Base-by-base conservation (phyloP, 2,113 vertebrate species). In the Mola mola region DNA sequence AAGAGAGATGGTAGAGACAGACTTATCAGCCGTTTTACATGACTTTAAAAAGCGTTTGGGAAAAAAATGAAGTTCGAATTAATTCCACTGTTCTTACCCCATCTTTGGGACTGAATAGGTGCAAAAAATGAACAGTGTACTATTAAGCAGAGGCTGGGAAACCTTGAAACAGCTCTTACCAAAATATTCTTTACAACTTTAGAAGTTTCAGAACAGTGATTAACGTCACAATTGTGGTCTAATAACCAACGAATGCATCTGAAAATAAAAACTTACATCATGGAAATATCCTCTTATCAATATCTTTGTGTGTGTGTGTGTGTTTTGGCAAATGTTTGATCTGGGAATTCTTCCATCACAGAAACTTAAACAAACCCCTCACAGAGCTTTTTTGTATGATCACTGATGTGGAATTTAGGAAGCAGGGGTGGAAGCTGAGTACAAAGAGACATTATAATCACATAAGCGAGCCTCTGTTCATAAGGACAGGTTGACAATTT, bases 381-480 rank as follows among this genome's bases (percentile, higher is more conserved):
- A 21, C 59, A 25, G 64, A 21, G 60, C 37, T 38, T 15, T 73
- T 82, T 67, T 66, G 43, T 84, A 72, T 60, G 82, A 44, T 84
- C 77, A 75, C 62, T 69, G 64, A 70, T 72, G 79, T 83, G 81
- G 86, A 85, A 85, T 86, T 64, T 55, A 46, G 79, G 57, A 64
- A 36, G 53, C 2, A 1, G 36, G 53, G 21, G 42, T 28, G 42
- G 52, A 49, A 64, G 17, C 5, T 16, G 20, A 43, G 31, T 3
- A n/a, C 16, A 67, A 31, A 19, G 43, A 17, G 19, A 42, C 46
- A 59, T 44, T 67, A 21, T 50, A 15, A 40, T 60, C 65, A 50
- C 29, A 31, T 64, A 55, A 60, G n/a, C n/a, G 34, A 6, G 59
- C 49, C 37, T 55, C 37, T 50, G 17, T 17, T 22, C n/a, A n/a